Evolutionary conservation across 2,888 invertebrate genomes (phyloP), one percentile per base, ranked within the genome.

Genomic region (Myathropa florea): DNA sequence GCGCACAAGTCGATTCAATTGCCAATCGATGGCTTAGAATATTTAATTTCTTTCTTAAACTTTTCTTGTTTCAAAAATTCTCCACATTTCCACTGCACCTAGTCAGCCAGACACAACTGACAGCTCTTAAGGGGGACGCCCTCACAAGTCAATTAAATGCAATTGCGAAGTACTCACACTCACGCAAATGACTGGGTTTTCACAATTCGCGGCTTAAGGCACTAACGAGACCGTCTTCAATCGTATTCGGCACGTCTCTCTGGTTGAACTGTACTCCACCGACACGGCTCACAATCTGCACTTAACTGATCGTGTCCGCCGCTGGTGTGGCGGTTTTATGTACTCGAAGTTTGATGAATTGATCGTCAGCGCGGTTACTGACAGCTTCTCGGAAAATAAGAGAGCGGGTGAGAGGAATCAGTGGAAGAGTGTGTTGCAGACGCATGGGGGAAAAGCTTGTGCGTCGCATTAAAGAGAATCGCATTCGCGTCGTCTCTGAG

Each of bases 121-220:
- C 39, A 64, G 55, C 57, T 23, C 30, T 70, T 39, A 39, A 55
- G 61, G 24, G 28, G 36, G 57, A 12, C 26, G n/a, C 61, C 21
- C 53, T 46, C 60, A 64, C n/a, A n/a, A 24, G 39, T 30, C 70
- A 75, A 86, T 78, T 82, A 73, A 67, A 61, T 75, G 75, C 73
- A 86, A 86, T 86, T 75, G 61, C 33, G 28, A 30, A 72, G n/a
- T 64, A 55, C 79, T 9, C 60, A 73, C 78, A 53, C 72, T 53
- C 85, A 86, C 83, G 60, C 65, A 83, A 83, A 83, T 75, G 26
- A 33, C 60, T 86, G 70, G 63, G 65, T 86, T 59, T 75, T 80
- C 12, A 46, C 73, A 63, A 12, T 53, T 57, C 12, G 7, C n/a
- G 7, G 24, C 12, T 30, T 10, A 26, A 21, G 9, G n/a, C 12